Conservation (phyloP, 2,113 vertebrate species). For the Myocastor coypus region DNA sequence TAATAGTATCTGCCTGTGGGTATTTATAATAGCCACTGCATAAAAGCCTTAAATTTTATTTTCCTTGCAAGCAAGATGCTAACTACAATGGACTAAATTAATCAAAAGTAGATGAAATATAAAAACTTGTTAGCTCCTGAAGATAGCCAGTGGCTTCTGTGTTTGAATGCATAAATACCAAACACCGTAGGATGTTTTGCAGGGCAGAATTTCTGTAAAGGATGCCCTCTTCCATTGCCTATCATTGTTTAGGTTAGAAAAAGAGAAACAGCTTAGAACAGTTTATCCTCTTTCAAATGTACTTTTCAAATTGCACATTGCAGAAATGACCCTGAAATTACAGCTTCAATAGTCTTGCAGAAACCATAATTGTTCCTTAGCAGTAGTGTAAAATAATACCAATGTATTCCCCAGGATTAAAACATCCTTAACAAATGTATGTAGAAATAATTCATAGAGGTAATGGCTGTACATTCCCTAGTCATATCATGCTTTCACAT, state of each 20-base stretch:
- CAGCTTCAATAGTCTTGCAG: constrained; percentile 64
- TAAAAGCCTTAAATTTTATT: not conserved
- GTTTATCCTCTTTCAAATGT: constrained; percentile 51
- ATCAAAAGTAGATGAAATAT: not conserved
- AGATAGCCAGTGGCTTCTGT: not conserved
- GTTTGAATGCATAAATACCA: not conserved
- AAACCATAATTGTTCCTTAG: constrained; percentile 81
- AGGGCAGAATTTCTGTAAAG: not conserved
- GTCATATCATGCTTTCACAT: constrained; percentile 78
- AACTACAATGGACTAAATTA: not conserved
- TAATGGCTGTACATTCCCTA: constrained; percentile 76
- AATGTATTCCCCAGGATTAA: constrained; percentile 83
- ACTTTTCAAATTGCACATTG: constrained; percentile 51
- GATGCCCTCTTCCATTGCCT: not conserved
- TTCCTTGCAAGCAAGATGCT: not conserved
- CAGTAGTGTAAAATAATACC: constrained; percentile 79
- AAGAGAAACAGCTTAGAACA: not conserved
- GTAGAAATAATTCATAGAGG: constrained; percentile 75
- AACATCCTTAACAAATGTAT: constrained; percentile 79
- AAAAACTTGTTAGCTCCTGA: not conserved
- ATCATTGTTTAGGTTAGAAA: constrained; percentile 9
- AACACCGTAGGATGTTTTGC: not conserved
- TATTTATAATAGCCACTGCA: not conserved
- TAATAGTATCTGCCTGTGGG: not conserved
- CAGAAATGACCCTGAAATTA: constrained; percentile 68